Percentiles rank a stretch among this genome's conserved stretches.
phyloP scores from a whole-genome alignment of 2,888 invertebrate species.

The Diarsia rubi region DNA sequence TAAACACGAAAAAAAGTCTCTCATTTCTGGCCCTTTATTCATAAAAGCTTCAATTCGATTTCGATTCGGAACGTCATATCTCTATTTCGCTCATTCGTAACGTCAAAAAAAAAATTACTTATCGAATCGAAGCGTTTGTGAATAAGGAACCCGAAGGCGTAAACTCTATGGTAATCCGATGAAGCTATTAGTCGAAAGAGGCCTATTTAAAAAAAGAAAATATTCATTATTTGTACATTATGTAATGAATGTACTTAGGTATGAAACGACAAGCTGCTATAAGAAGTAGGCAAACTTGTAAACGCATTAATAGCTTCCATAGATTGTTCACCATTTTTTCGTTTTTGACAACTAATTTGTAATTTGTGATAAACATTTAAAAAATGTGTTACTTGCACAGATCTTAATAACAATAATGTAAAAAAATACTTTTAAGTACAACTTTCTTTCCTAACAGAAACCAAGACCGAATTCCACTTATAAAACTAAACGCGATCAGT shows the following conservation, averaged over 20 bases:
- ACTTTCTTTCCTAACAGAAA: background rate
- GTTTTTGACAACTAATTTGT: background rate
- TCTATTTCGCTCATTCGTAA: no score
- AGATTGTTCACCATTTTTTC: background rate
- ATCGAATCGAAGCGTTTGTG: no score
- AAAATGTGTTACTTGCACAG: conserved; percentile 17
- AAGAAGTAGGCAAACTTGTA: background rate
- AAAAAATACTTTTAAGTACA: conserved; percentile 43
- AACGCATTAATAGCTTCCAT: background rate
- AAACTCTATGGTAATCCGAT: background rate
- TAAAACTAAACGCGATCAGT: background rate
- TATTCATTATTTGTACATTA: background rate
- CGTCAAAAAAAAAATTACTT: background rate
- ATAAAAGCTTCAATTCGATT: no score
- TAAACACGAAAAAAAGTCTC: no score
- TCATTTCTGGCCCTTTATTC: no score
- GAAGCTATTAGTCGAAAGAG: background rate
- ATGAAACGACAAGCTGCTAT: background rate
- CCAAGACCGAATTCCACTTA: background rate
- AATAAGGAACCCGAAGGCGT: background rate
- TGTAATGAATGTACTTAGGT: background rate
- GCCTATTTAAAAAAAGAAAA: background rate
- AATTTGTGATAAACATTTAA: conserved; percentile 9
- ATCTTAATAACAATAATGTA: conserved; percentile 15
- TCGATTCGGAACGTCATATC: no score